Conservation (phyloP, 2,113 vertebrate genomes). For the Lepus americanus region DNA sequence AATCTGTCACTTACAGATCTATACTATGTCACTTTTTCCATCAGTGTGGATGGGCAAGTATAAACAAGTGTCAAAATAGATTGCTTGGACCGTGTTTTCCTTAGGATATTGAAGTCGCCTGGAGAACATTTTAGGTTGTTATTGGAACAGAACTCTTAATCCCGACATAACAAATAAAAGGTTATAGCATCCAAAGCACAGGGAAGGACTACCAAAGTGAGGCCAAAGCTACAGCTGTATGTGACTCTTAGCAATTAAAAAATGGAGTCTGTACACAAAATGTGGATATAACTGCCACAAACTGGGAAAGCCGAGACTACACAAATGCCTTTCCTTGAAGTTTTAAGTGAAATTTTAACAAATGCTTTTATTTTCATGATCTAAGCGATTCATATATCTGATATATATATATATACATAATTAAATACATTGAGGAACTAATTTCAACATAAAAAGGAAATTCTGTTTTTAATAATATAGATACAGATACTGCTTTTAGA, state of each 20-base stretch:
- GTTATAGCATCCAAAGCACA: neutral
- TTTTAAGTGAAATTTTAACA: neutral
- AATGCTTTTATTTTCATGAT: neutral
- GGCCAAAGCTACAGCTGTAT: neutral
- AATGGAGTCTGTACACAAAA: neutral
- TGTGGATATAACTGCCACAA: neutral
- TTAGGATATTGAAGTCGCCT: constrained; percentile 56
- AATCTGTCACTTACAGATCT: constrained; percentile 22
- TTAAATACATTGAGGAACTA: neutral
- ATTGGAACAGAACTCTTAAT: neutral
- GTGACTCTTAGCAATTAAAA: neutral
- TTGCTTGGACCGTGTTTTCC: neutral
- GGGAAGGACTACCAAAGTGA: neutral
- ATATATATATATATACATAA: neutral
- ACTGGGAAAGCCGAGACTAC: neutral
- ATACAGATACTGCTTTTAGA: neutral
- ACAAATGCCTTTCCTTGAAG: neutral
- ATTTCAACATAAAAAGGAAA: neutral
- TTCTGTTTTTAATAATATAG: neutral
- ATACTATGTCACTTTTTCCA: neutral
- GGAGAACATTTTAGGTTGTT: constrained; percentile 65
- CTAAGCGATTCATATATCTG: neutral
- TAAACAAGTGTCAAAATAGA: neutral
- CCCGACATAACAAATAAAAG: constrained; percentile 39
- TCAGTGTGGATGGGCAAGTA: neutral